These are phyloP conservation scores for Nebria brevicollis DNA, from an alignment of 2,888 invertebrate genomes.

Conservation along the genomic window DNA sequence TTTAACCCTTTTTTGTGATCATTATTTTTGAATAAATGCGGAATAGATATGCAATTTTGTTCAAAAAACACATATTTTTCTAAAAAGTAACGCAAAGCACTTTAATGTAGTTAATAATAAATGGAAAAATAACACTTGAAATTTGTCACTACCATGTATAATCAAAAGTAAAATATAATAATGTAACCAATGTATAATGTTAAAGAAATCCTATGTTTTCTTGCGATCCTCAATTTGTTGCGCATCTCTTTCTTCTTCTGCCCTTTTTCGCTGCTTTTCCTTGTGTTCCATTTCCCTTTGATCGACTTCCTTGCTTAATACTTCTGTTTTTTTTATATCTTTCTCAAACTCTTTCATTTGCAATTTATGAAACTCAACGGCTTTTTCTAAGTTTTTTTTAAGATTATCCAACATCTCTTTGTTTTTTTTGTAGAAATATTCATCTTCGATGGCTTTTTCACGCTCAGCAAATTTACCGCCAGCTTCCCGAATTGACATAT, in stretches of 20 bases:
- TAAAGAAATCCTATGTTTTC: background rate
- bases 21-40: no score
- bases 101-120: no score
- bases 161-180: no score
- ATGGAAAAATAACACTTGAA: no score
- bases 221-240: background rate
- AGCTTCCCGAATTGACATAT: conserved; percentile 12
- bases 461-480: conserved; percentile 32
- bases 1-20: no score
- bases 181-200: no score
- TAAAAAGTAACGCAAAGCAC: no score
- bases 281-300: background rate
- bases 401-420: conserved; percentile 10
- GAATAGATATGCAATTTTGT: no score
- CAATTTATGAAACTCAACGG: conserved; percentile 14
- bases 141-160: no score
- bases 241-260: background rate
- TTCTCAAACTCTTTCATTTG: background rate
- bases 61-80: no score
- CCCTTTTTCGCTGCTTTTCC: background rate
- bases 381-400: background rate
- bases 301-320: background rate
- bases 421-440: conserved; percentile 33
- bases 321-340: background rate
- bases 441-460: conserved; percentile 28